These are phyloP conservation scores for Ranitomeya variabilis DNA, from an alignment of 2,113 vertebrate genomes.

Conservation along the genomic window DNA sequence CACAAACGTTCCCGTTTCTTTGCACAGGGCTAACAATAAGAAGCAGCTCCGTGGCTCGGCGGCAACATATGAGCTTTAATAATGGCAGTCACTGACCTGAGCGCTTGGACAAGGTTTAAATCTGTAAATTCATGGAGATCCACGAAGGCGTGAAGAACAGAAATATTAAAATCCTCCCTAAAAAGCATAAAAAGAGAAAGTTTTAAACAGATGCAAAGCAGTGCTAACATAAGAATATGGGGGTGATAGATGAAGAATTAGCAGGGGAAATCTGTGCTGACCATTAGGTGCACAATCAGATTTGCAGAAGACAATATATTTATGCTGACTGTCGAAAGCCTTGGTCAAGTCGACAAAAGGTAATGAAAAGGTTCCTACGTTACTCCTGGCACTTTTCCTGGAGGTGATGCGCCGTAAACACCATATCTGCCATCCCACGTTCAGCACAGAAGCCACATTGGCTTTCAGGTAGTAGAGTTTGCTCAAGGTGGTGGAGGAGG, in stretches of 20 bases:
- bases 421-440: too few species aligned
- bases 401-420: too few species aligned
- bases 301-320: too few species aligned
- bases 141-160: constrained; percentile 88
- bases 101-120: constrained; percentile 90
- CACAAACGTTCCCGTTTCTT: constrained; percentile 22
- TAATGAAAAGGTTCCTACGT: too few species aligned
- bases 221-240: neutral
- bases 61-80: neutral
- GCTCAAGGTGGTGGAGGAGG: too few species aligned
- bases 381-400: too few species aligned
- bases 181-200: neutral
- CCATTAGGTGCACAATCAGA: too few species aligned
- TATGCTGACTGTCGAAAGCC: too few species aligned
- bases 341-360: too few species aligned
- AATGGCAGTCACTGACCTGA: constrained; percentile 72
- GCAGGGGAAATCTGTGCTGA: too few species aligned
- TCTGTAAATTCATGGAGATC: constrained; percentile 93
- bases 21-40: neutral
- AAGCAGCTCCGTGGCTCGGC: neutral
- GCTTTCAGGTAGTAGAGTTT: too few species aligned
- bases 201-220: neutral
- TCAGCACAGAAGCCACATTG: too few species aligned
- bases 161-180: constrained; percentile 90
- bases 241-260: neutral